Evolutionary conservation across 2,888 invertebrate species (phyloP).

Genomic region (Calliopum simillimum): DNA sequence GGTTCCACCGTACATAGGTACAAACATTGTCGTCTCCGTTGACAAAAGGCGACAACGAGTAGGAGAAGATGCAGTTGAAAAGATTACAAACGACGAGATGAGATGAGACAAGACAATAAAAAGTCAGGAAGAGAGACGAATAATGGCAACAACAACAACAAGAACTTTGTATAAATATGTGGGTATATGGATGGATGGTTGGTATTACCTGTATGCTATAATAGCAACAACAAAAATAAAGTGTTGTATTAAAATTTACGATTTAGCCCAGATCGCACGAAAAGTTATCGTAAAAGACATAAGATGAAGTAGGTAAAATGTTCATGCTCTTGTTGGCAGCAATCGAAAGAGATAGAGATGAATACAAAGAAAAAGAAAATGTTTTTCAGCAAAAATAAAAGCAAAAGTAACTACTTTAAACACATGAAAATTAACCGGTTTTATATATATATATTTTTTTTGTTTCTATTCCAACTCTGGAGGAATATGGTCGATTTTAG

Average conservation of each 20-base stretch:
- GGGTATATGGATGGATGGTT: conserved; percentile 26
- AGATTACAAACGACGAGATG: conserved; percentile 18
- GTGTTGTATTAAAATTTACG: conserved; percentile 52
- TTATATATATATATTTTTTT: no score
- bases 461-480: no score
- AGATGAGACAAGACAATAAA: conserved; percentile 20
- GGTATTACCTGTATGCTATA: conserved; percentile 23
- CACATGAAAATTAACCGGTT: conserved; percentile 9
- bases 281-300: neutral
- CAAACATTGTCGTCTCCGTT: neutral
- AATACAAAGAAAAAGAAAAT: neutral
- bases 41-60: neutral
- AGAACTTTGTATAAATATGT: conserved; percentile 41
- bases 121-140: conserved; percentile 1
- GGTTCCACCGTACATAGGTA: neutral
- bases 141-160: conserved; percentile 2
- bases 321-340: neutral
- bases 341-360: no score
- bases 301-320: neutral
- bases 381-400: conserved; percentile 3
- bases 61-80: conserved; percentile 29
- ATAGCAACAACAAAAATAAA: conserved; percentile 41
- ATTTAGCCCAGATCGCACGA: conserved; percentile 60
- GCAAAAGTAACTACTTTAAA: conserved; percentile 19
- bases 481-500: no score